Conservation (phyloP, 1,140 invertebrate genomes). For the Globodera ellingtonae region DNA sequence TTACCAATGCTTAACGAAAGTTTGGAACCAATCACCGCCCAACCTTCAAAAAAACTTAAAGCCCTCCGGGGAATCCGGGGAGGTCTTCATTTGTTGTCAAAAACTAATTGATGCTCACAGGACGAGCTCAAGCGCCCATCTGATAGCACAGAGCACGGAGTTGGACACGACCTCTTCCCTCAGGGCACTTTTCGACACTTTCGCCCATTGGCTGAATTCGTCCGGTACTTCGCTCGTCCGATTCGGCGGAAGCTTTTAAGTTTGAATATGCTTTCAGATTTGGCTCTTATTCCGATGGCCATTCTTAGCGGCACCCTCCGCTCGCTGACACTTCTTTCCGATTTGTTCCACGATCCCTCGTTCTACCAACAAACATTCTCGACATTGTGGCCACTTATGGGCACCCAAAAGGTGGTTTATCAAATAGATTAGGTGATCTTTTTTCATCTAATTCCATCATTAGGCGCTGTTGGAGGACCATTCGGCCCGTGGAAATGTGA, state of each 20-base stretch:
- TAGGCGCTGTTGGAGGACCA: constrained; percentile 38
- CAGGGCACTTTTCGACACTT: constrained; percentile 58
- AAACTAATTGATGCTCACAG: not conserved
- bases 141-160: constrained; percentile 46
- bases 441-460: not conserved
- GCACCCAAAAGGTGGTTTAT: constrained; percentile 3
- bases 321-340: constrained; percentile 50
- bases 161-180: constrained; percentile 58
- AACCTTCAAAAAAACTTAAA: too few species aligned
- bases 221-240: constrained; percentile 5
- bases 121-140: constrained; percentile 49
- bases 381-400: constrained; percentile 38
- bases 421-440: not conserved
- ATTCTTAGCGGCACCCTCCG: constrained; percentile 27
- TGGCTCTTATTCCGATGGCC: constrained; percentile 6
- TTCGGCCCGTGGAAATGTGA: constrained; percentile 37
- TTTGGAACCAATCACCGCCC: too few species aligned
- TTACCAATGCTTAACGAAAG: too few species aligned
- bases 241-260: not conserved
- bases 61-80: too few species aligned
- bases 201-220: constrained; percentile 51
- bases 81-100: too few species aligned
- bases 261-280: constrained; percentile 12
- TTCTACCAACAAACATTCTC: constrained; percentile 48
- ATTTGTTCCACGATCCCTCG: constrained; percentile 56